Percentiles rank a stretch among this genome's conserved stretches.
These are phyloP conservation scores for Alectura lathami DNA, from an alignment of 2,113 vertebrate species.

Conservation along the genomic window DNA sequence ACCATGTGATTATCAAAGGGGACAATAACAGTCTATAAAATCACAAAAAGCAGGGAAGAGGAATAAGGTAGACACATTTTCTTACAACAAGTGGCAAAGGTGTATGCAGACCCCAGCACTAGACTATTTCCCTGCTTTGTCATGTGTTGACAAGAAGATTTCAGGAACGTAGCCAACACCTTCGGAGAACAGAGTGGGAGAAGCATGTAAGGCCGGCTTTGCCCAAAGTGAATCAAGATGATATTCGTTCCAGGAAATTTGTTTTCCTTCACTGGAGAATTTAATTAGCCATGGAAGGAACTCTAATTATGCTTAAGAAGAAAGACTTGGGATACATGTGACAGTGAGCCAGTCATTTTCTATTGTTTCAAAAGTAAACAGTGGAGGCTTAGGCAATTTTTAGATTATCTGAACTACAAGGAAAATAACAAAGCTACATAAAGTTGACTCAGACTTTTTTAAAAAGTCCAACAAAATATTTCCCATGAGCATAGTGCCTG, in stretches of 20 bases:
- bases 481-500: neutral
- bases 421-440: neutral
- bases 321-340: neutral
- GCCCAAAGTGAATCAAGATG: slow-evolving; percentile 28
- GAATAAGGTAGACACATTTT: neutral
- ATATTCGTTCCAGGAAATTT: slow-evolving; percentile 56
- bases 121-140: neutral
- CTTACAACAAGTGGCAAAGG: neutral
- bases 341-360: slow-evolving; percentile 24
- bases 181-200: neutral
- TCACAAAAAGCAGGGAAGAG: neutral
- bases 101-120: neutral
- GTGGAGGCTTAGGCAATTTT: neutral
- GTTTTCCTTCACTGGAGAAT: slow-evolving; percentile 57
- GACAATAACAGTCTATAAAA: neutral
- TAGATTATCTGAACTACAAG: neutral
- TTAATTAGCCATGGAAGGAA: slow-evolving; percentile 66
- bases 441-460: neutral
- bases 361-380: slow-evolving; percentile 56
- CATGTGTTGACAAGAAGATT: neutral
- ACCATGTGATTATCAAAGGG: neutral
- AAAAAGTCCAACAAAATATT: neutral
- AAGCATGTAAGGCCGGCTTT: neutral
- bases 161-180: slow-evolving; percentile 2
- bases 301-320: slow-evolving; percentile 21